A percentile compares a stretch with the other conserved stretches of the same genome.
These are phyloP conservation scores for Lontra canadensis DNA, from an alignment of 2,113 vertebrate species.

Conservation along the genomic window DNA sequence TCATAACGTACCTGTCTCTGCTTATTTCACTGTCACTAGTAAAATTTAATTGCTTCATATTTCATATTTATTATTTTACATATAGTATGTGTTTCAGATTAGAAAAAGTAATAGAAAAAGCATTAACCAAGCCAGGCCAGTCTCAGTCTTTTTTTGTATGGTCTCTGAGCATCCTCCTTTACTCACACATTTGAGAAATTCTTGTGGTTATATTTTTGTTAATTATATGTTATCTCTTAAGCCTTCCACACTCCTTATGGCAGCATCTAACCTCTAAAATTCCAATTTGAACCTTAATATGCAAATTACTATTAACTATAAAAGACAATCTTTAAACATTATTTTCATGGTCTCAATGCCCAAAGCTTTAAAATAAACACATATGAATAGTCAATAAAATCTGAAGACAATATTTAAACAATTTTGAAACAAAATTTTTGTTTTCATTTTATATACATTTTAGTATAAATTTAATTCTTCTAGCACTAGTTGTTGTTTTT, in stretches of 20 bases:
- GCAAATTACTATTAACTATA: not conserved
- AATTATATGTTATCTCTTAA: not conserved
- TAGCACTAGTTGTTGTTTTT: not conserved
- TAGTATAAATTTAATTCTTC: not conserved
- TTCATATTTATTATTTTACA: slow-evolving; percentile 72
- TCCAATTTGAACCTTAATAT: not conserved
- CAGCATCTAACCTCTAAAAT: not conserved
- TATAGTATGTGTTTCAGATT: not conserved
- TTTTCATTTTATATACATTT: not conserved
- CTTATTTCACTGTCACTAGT: slow-evolving; percentile 22
- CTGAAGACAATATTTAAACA: not conserved
- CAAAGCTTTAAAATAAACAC: slow-evolving; percentile 40
- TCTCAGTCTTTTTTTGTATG: not conserved
- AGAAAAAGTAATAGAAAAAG: not conserved
- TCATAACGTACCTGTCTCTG: slow-evolving; percentile 3
- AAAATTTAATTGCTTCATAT: slow-evolving; percentile 54
- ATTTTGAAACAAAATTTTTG: not conserved
- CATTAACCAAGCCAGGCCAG: not conserved
- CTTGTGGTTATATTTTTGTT: not conserved
- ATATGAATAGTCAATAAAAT: not conserved
- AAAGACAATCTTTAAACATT: not conserved
- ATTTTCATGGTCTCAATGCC: not conserved
- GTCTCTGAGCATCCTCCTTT: not conserved
- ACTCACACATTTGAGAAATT: not conserved
- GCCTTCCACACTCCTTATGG: not conserved